Conservation (phyloP, 2,888 invertebrate genomes). For the Cybosia mesomella region DNA sequence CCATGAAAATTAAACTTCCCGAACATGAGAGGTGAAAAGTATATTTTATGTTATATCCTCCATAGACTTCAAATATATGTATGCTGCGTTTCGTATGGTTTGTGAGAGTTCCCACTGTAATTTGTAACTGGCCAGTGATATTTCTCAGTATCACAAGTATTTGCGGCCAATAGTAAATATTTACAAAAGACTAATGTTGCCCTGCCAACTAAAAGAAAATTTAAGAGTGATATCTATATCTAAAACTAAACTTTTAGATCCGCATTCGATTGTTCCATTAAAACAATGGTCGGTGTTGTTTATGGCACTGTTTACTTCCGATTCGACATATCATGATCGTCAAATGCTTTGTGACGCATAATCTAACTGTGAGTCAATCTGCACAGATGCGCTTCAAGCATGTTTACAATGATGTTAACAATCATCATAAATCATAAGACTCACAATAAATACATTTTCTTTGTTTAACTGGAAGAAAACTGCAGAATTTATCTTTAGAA, state of each 20-base stretch:
- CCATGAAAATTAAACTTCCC: too few relatives aligned
- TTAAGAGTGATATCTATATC: not conserved
- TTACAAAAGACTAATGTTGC: too few relatives aligned
- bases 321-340: constrained; percentile 32
- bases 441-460: constrained; percentile 49
- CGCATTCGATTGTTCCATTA: constrained; percentile 5
- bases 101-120: not conserved
- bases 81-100: not conserved
- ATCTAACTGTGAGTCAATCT: constrained; percentile 50
- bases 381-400: constrained; percentile 56
- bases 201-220: not conserved
- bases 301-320: constrained; percentile 16
- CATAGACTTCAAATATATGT: not conserved
- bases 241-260: not conserved
- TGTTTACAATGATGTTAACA: constrained; percentile 46
- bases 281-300: constrained; percentile 7
- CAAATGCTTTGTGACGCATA: constrained; percentile 58
- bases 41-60: too few relatives aligned
- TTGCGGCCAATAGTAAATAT: too few relatives aligned
- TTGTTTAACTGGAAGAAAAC: constrained; percentile 51
- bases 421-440: constrained; percentile 37
- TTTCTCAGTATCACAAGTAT: too few relatives aligned
- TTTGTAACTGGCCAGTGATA: too few relatives aligned
- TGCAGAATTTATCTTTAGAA: constrained; percentile 14
- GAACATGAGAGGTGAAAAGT: too few relatives aligned